Evolutionary conservation across 2,797 vertebrate species (phyloP), one percentile per base, ranked within the genome.

Genomic region (Vultur gryphus): DNA sequence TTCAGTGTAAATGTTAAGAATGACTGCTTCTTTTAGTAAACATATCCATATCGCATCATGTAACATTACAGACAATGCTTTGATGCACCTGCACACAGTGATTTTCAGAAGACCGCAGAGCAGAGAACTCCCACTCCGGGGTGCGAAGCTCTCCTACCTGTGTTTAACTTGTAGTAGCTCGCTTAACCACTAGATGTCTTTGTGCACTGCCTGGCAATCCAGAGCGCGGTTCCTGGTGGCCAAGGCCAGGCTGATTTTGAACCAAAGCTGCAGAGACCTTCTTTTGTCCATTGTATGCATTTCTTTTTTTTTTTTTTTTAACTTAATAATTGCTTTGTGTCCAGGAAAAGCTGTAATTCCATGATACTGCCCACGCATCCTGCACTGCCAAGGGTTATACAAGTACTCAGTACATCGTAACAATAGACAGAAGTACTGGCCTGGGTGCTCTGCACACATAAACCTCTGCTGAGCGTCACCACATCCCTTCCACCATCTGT

Each of bases 321-420:
- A 85, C 29, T 76, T 89, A 46, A 13, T 70, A 78, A 62, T 46
- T 66, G 73, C 84, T 79, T 76, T 79, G 51, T 66, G 51, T 37
- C 39, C 92, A 84, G 84, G 89, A 89, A 95, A 44, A 85, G 69
- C 78, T 92, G 65, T 33, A 58, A 70, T 76, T 90, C 76, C 79
- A n/a, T 4, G 61, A 86, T 51, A 79, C 18, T 64, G 73, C 54
- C 70, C 77, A 79, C 16, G 0, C 82, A 81, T 64, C 79, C 84
- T 89, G 75, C 49, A 20, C 73, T 62, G 79, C 89, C 66, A 48
- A 5, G 33, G 58, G 65, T 65, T 84, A 76, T 19, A 62, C 21
- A 55, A 89, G 89, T 62, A 54, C 49, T 69, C 87, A 58, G 29
- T 54, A 31, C 75, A 29, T 28, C 19, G 0, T 13, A 84, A 91